Conservation (phyloP, 2,797 vertebrate genomes). For the Hephaestus fuliginosus region DNA sequence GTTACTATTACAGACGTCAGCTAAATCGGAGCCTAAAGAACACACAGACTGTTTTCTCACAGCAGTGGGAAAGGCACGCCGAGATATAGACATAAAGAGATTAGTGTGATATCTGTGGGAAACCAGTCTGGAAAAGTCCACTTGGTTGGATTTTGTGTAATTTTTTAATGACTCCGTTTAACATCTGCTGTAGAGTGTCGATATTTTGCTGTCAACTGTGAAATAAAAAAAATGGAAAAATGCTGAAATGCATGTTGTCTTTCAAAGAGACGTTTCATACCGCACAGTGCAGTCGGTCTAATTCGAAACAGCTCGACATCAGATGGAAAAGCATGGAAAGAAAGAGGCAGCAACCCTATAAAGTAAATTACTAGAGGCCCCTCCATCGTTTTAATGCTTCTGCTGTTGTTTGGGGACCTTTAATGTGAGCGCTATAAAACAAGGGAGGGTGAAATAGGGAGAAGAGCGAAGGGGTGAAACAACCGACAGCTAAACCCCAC, state of each 20-base stretch:
- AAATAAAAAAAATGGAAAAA: constrained; percentile 23
- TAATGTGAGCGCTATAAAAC: constrained; percentile 73
- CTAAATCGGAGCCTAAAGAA: constrained; percentile 82
- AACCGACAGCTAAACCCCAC: constrained; percentile 34
- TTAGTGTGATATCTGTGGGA: constrained; percentile 73
- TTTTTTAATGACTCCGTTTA: constrained; percentile 16
- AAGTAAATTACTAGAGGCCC: constrained; percentile 69
- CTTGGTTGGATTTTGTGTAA: constrained; percentile 48
- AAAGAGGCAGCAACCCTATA: constrained; percentile 58
- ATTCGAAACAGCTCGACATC: constrained; percentile 61
- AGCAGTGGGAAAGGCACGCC: constrained; percentile 54
- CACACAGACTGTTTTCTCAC: constrained; percentile 82
- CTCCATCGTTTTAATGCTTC: constrained; percentile 65
- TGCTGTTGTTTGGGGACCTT: constrained; percentile 70
- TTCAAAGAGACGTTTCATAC: constrained; percentile 11
- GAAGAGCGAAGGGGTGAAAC: constrained; percentile 43
- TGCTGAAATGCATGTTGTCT: constrained; percentile 6
- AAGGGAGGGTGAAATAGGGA: constrained; percentile 56
- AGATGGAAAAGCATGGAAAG: constrained; percentile 51
- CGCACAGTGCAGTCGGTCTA: constrained; percentile 19
- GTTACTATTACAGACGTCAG: constrained; percentile 81
- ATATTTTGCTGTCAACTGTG: constrained; percentile 33
- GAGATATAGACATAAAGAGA: constrained; percentile 62
- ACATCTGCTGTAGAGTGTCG: constrained; percentile 42
- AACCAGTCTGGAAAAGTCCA: constrained; percentile 70